These are phyloP conservation scores for Todiramphus saurophagus DNA, from an alignment of 2,113 vertebrate species.

Conservation along the genomic window DNA sequence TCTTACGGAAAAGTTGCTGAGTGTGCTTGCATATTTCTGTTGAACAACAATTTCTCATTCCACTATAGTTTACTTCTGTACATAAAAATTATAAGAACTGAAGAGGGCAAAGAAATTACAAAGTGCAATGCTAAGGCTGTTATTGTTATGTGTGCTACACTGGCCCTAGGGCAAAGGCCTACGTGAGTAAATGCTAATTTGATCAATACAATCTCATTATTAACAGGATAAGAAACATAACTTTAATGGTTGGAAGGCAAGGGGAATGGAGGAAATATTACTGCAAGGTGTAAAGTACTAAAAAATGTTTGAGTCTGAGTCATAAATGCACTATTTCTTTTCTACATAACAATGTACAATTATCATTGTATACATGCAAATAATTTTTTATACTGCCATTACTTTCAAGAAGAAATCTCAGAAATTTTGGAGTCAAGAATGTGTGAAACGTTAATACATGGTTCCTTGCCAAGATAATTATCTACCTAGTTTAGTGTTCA, in stretches of 20 bases:
- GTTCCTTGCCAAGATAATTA: neutral
- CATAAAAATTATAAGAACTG: neutral
- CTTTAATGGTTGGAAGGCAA: neutral
- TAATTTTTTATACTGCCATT: neutral
- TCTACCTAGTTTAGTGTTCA: neutral
- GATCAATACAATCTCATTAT: neutral
- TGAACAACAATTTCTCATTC: neutral
- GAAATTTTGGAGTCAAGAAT: neutral
- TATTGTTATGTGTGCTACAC: neutral
- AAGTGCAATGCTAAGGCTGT: neutral
- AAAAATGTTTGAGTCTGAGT: neutral
- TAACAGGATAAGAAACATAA: slow-evolving; percentile 3
- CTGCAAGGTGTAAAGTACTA: neutral
- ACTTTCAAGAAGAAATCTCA: neutral
- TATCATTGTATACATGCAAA: neutral
- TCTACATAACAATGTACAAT: neutral
- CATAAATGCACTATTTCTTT: neutral
- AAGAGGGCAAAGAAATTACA: neutral
- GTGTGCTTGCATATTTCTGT: neutral
- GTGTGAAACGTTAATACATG: neutral
- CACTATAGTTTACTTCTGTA: neutral
- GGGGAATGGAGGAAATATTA: neutral
- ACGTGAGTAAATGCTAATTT: neutral
- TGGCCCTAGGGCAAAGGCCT: neutral
- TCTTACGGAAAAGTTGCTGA: neutral